Conservation (phyloP, 2,888 invertebrate species). For the Ethmia dodecea region DNA sequence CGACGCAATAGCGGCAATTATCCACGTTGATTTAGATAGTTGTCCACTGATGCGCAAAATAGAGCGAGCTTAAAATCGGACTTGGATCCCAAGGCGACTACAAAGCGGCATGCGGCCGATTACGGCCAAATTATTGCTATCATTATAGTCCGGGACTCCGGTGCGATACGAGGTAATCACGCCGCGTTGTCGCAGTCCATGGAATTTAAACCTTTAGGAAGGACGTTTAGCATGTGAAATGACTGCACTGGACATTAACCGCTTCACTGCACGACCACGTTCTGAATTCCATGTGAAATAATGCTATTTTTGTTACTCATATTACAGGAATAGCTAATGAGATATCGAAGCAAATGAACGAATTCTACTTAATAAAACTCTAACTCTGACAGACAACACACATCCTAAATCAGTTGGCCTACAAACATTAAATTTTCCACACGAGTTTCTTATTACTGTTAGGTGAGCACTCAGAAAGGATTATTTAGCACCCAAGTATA, state of each 20-base stretch:
- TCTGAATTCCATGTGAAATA: background rate
- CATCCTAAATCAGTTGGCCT: too few relatives aligned
- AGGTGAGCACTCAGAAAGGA: too few relatives aligned
- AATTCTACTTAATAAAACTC: too few relatives aligned
- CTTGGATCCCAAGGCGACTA: slow-evolving; percentile 66
- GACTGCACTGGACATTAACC: slow-evolving; percentile 12
- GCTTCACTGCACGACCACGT: slow-evolving; percentile 1
- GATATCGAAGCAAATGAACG: too few relatives aligned
- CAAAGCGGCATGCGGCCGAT: slow-evolving; percentile 66
- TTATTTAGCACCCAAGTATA: too few relatives aligned
- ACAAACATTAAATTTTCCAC: too few relatives aligned
- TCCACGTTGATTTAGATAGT: slow-evolving; percentile 61
- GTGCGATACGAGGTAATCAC: slow-evolving; percentile 54
- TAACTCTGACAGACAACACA: too few relatives aligned
- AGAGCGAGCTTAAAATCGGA: slow-evolving; percentile 64
- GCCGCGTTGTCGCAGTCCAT: slow-evolving; percentile 38
- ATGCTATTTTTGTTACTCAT: too few relatives aligned
- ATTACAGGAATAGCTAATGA: too few relatives aligned
- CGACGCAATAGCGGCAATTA: slow-evolving; percentile 51
- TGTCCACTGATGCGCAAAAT: slow-evolving; percentile 66
- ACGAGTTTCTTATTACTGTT: too few relatives aligned
- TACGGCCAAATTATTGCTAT: slow-evolving; percentile 73
- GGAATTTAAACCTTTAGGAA: slow-evolving; percentile 17
- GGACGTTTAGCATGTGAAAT: slow-evolving; percentile 15
- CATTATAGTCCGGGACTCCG: slow-evolving; percentile 58